Conservation (phyloP, 2,888 invertebrate genomes). For the Entomobrya proxima region DNA sequence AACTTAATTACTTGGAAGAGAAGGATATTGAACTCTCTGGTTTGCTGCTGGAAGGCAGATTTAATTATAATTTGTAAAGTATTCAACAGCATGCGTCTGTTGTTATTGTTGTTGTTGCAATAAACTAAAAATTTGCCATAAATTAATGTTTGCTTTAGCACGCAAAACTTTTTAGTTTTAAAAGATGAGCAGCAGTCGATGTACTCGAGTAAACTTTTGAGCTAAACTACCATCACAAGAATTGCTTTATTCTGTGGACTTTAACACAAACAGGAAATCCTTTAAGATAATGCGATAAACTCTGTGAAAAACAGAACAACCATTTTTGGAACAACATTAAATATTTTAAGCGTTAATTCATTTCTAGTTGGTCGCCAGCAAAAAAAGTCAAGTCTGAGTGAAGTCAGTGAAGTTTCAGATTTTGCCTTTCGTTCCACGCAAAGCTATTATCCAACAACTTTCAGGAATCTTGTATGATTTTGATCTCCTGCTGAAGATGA, state of each 20-base stretch:
- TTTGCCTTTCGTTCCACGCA: too few species aligned
- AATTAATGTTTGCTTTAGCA: background rate
- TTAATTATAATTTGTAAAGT: background rate
- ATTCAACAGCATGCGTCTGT: conserved; percentile 29
- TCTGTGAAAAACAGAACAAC: background rate
- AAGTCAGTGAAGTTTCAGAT: too few species aligned
- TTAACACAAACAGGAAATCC: conserved; percentile 53
- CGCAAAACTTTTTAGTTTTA: background rate
- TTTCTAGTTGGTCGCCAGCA: background rate
- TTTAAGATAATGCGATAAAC: conserved; percentile 24
- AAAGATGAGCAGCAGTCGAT: background rate
- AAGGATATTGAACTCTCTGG: conserved; percentile 29
- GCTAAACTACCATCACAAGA: background rate
- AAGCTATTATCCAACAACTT: background rate
- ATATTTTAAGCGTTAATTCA: background rate
- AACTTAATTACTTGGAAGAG: background rate
- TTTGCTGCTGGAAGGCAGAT: background rate
- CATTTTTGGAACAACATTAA: background rate
- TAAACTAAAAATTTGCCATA: background rate
- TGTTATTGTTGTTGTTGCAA: too few species aligned
- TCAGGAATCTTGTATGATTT: conserved; percentile 3
- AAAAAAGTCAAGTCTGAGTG: background rate
- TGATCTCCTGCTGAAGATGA: background rate
- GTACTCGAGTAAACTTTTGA: background rate
- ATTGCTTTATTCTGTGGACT: conserved; percentile 21